These are phyloP conservation scores for Hippocampus zosterae DNA, from an alignment of 2,113 vertebrate genomes.

Conservation along the genomic window DNA sequence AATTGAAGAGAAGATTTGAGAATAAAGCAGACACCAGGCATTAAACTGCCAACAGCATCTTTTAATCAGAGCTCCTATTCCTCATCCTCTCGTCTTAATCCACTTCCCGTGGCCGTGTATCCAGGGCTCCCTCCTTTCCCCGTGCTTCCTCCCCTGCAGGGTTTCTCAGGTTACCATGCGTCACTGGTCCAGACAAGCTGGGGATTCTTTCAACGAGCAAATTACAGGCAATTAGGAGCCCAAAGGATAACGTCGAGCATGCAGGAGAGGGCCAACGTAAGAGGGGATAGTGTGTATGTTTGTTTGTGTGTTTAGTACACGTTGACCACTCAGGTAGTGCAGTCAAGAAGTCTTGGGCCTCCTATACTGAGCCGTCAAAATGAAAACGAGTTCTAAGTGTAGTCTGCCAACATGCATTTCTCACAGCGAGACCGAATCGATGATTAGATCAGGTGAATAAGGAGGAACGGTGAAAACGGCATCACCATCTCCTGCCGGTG, in stretches of 20 bases:
- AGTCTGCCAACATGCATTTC: slow-evolving; percentile 45
- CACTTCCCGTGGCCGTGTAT: slow-evolving; percentile 42
- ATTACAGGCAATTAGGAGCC: slow-evolving; percentile 74
- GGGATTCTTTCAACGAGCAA: slow-evolving; percentile 70
- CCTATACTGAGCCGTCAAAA: slow-evolving; percentile 32
- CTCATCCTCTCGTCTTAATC: slow-evolving; percentile 51
- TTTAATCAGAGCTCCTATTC: slow-evolving; percentile 1
- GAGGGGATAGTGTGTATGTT: slow-evolving; percentile 38
- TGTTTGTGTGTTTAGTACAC: slow-evolving; percentile 34
- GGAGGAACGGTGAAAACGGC: slow-evolving; percentile 63
- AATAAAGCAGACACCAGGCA: not conserved
- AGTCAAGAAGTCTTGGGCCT: slow-evolving; percentile 3
- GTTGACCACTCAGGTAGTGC: not conserved
- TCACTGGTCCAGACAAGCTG: slow-evolving; percentile 68
- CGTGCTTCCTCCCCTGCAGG: slow-evolving; percentile 35
- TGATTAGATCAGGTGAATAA: slow-evolving; percentile 54
- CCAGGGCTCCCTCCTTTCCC: slow-evolving; percentile 41
- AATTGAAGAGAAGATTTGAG: not conserved
- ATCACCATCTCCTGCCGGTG: slow-evolving; percentile 46
- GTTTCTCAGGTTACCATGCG: slow-evolving; percentile 68
- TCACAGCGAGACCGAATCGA: slow-evolving; percentile 39
- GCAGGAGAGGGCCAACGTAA: slow-evolving; percentile 50
- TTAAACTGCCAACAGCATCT: not conserved
- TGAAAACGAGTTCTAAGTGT: slow-evolving; percentile 24
- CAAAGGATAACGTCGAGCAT: slow-evolving; percentile 75